phyloP scores from a whole-genome alignment of 2,113 vertebrate species.

The Aleadryas rufinucha region DNA sequence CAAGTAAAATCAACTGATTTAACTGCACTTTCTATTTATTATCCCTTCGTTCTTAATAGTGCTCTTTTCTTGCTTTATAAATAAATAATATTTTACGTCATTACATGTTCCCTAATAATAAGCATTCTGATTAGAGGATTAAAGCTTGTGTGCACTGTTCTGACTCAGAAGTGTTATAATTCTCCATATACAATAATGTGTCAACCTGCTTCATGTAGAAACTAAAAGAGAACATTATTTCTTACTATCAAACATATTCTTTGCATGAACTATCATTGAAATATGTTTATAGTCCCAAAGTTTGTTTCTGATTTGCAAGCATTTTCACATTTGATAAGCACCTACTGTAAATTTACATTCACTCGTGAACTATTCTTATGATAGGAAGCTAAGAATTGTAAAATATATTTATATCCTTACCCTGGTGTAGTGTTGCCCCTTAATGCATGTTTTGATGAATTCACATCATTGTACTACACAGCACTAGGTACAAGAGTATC shows the following conservation, averaged over 20 bases:
- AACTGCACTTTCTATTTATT: background rate
- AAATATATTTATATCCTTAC: conserved; percentile 64
- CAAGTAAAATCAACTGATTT: background rate
- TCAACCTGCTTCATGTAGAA: background rate
- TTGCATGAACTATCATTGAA: conserved; percentile 54
- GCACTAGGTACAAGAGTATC: background rate
- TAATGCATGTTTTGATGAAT: conserved; percentile 65
- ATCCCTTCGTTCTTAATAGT: background rate
- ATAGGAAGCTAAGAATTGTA: conserved; percentile 57
- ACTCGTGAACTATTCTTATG: conserved; percentile 54
- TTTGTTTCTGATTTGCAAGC: conserved; percentile 73
- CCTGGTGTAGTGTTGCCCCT: conserved; percentile 34
- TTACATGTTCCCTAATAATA: background rate
- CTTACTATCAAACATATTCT: conserved; percentile 34
- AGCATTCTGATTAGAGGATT: background rate
- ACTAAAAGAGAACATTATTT: conserved; percentile 25
- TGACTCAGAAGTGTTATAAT: background rate
- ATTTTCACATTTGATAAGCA: conserved; percentile 76
- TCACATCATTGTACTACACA: conserved; percentile 5
- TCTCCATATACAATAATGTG: background rate
- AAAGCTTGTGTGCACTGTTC: background rate
- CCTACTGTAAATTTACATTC: conserved; percentile 72
- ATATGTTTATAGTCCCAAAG: conserved; percentile 57
- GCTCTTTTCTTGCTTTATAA: background rate
- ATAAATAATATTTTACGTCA: background rate